Percentiles rank a stretch among this genome's conserved stretches.
Conservation (phyloP, 2,113 vertebrate species). For the Chiloscyllium plagiosum region DNA sequence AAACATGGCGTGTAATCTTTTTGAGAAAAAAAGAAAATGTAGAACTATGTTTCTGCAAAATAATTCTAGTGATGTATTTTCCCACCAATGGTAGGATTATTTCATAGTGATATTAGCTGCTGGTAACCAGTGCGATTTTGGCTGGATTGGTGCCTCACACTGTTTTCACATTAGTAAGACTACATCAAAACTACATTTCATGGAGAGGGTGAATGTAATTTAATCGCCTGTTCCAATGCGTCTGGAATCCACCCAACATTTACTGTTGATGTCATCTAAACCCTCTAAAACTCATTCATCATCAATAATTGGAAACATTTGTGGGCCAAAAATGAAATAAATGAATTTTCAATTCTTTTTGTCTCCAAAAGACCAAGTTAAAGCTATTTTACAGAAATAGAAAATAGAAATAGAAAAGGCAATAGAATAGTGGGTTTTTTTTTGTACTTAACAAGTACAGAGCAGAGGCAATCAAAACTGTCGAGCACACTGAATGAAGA, state of each 20-base stretch:
- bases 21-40: neutral
- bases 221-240: neutral
- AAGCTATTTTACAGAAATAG: neutral
- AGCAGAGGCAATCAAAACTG: neutral
- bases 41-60: neutral
- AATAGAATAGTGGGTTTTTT: neutral
- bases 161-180: neutral
- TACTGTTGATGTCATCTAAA: neutral
- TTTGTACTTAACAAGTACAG: neutral
- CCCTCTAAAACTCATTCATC: neutral
- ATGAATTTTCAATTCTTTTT: neutral
- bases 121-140: neutral
- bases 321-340: neutral
- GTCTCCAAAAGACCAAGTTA: neutral
- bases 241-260: neutral
- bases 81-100: neutral
- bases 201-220: neutral
- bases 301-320: neutral
- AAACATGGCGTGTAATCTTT: neutral
- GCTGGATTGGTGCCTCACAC: neutral
- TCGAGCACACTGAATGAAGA: neutral
- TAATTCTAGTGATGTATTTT: neutral
- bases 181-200: neutral
- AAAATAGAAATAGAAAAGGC: neutral
- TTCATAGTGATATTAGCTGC: neutral